Conservation (phyloP, 2,797 vertebrate genomes). For the Pipistrellus kuhlii region DNA sequence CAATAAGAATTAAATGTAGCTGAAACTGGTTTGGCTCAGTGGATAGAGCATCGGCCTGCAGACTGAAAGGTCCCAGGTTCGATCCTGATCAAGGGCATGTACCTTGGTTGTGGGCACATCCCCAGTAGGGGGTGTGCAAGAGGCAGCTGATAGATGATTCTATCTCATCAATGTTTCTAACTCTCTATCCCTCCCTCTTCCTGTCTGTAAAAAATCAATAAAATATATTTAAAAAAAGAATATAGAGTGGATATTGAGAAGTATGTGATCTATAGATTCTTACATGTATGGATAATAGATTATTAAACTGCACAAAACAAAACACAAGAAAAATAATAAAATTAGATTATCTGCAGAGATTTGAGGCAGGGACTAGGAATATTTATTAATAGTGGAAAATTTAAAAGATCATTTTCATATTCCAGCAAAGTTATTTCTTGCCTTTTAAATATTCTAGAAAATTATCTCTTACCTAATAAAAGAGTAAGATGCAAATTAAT, state of each 20-base stretch:
- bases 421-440: neutral
- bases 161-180: no score
- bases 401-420: neutral
- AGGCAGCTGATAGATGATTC: no score
- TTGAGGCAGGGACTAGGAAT: neutral
- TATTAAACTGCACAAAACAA: neutral
- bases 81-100: no score
- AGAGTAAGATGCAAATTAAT: no score
- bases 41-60: no score
- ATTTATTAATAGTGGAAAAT: neutral
- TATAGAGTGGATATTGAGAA: neutral
- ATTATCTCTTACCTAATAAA: neutral
- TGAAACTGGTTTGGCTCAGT: no score
- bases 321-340: neutral
- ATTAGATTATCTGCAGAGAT: neutral
- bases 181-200: no score
- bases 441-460: neutral
- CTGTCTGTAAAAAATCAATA: no score
- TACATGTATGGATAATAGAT: neutral
- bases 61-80: no score
- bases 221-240: no score
- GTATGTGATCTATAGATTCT: neutral
- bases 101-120: no score
- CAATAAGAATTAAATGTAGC: neutral
- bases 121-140: no score